A percentile compares a stretch with the other conserved stretches of the same genome.
Evolutionary conservation across 2,797 vertebrate species (phyloP).

Genomic region (Cottoperca gobio): DNA sequence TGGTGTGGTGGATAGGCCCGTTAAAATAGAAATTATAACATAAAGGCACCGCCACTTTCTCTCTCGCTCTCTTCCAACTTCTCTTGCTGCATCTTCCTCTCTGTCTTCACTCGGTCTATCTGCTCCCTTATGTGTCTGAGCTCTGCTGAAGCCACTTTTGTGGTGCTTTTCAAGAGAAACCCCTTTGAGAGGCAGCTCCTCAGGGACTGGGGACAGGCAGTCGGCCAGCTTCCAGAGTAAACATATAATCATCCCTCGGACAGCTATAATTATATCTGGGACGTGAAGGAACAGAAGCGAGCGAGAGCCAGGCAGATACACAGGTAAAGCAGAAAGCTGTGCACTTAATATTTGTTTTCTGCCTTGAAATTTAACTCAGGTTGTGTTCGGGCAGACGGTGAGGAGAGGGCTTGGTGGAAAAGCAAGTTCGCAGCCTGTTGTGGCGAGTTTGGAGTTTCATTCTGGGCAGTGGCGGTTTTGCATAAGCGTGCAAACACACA

Average conservation of each 20-base stretch:
- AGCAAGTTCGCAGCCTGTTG: conserved; percentile 63
- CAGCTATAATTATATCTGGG: conserved; percentile 89
- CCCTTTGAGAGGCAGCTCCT: conserved; percentile 83
- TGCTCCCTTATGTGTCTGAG: conserved; percentile 51
- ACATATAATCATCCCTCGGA: conserved; percentile 91
- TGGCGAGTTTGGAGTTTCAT: conserved; percentile 20
- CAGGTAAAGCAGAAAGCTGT: conserved; percentile 69
- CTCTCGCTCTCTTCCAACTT: conserved; percentile 20
- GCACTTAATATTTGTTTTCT: conserved; percentile 83
- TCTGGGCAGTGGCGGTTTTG: conserved; percentile 28
- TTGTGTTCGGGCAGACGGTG: conserved; percentile 75
- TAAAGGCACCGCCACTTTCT: conserved; percentile 35
- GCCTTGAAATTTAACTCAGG: conserved; percentile 80
- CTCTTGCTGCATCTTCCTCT: conserved; percentile 33
- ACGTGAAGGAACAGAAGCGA: conserved; percentile 84
- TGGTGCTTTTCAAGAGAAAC: conserved; percentile 83
- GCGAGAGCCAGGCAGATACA: conserved; percentile 80
- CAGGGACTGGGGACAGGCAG: conserved; percentile 87
- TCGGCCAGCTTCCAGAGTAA: conserved; percentile 92
- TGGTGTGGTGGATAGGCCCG: conserved; percentile 39
- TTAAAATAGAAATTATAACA: conserved; percentile 66
- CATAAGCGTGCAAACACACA: not conserved
- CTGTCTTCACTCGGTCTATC: conserved; percentile 43
- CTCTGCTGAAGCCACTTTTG: conserved; percentile 71
- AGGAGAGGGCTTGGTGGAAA: conserved; percentile 44